Evolutionary conservation across 2,113 vertebrate species (phyloP), one percentile per base, ranked within the genome.

Genomic region (Gymnorhina tibicen): DNA sequence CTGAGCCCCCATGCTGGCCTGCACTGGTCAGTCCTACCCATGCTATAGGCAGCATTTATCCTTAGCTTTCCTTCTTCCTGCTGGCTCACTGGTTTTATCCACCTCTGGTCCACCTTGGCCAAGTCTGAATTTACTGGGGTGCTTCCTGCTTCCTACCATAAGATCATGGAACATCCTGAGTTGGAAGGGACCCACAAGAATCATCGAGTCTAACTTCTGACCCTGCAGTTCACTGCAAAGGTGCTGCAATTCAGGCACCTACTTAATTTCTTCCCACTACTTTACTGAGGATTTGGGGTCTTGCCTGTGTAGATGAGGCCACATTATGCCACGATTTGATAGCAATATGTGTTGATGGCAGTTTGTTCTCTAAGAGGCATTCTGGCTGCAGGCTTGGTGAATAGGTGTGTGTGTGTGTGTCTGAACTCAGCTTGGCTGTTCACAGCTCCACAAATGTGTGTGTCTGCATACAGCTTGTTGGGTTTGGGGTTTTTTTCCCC

Each of bases 1-100:
- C 60, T 11, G 32, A 55, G 12, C 32, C 42, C 53, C 39, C 12
- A 1, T 6, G 9, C 19, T 3, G 58, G 9, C 16, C 49, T 56
- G 14, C 19, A 1, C 27, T 12, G n/a, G 4, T 30, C 63, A 73
- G 58, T 24, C 10, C 22, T 46, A 16, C 62, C 18, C 6, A 0
- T 3, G 17, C 9, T 33, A 21, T 6, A 30, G 30, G 32, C 46
- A 69, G 3, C 26, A 23, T 55, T 53, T 55, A 28, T 24, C 35
- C 21, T 39, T 32, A 23, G 2, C 13, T 7, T 49, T 50, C 0
- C 0, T 69, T 74, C 17, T 75, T 52, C 41, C 55, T 1, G 0
- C 37, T 55, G 35, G 6, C 14, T 35, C 10, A 37, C 8, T 11
- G 7, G 7, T 72, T 81, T 67, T 63, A 17, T 11, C 16, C 32